phyloP scores from a whole-genome alignment of 2,797 vertebrate species.

The Smutsia temminckii region DNA sequence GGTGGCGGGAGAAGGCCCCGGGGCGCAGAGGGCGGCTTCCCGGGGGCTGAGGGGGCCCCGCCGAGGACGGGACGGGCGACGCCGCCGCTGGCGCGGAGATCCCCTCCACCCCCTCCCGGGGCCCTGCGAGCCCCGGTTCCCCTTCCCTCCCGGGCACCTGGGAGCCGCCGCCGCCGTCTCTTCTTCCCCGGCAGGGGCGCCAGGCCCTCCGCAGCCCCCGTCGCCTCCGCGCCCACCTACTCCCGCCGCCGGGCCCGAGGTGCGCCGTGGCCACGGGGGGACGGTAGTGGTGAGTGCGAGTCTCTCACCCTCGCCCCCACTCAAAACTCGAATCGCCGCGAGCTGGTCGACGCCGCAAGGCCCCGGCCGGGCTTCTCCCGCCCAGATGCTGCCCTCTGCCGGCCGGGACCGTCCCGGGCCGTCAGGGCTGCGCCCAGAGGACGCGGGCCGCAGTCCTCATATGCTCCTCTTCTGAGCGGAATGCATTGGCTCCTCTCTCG shows the following conservation, averaged over 20 bases:
- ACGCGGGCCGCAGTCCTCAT: background rate
- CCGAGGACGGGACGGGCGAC: background rate
- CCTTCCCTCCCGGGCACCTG: background rate
- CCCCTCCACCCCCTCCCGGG: slow-evolving; percentile 78
- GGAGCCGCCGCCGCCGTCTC: background rate
- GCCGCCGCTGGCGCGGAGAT: background rate
- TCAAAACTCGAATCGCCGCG: background rate
- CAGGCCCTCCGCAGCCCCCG: background rate
- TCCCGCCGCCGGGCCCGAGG: background rate
- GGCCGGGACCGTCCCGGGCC: slow-evolving; percentile 35
- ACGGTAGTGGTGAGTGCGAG: background rate
- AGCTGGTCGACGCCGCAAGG: background rate
- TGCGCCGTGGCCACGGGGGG: no score
- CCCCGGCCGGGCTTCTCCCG: slow-evolving; percentile 31
- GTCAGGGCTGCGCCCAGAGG: background rate
- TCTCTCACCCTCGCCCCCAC: background rate
- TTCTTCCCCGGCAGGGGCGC: background rate
- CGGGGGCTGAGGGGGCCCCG: background rate
- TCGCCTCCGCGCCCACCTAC: background rate
- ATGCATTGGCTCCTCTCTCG: accelerated
- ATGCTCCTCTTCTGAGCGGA: background rate
- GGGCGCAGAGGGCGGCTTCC: background rate
- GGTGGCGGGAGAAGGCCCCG: background rate
- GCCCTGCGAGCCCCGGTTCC: background rate
- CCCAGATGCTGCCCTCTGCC: slow-evolving; percentile 81